Evolutionary conservation across 2,888 invertebrate species (phyloP), one percentile per base, ranked within the genome.

Genomic region (Dolichomitus sp.): DNA sequence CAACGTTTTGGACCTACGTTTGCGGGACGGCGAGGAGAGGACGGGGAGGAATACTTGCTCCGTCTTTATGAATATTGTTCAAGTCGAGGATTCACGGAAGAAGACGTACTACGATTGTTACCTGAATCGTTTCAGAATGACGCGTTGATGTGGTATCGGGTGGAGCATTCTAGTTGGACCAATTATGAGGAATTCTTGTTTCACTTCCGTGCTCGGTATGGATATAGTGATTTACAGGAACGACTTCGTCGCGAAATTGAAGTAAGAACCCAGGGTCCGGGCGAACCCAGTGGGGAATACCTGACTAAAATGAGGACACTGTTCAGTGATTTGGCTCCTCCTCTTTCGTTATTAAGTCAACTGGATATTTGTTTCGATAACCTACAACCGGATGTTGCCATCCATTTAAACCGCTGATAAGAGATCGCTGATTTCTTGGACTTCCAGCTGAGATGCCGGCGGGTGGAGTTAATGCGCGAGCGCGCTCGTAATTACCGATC

Each of bases 1-100:
- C 37, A 42, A 1, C 52, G 74, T 0, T 65, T 52, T 17, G 78
- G 78, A 0, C 63, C 63, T 0, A 70, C 65, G 12, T 70, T 70
- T n/a, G 19, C 40, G 0, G 77, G 77, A 0, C 50, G 37, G 12
- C 73, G 66, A 0, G 54, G 40, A 1, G 66, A 68, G 6, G 59
- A 73, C 14, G 79, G 33, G 0, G 68, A 66, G 30, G 73, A 73
- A 5, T 80, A 42, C 7, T 73, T 73, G 17, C 40, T 37, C 1
- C 66, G 68, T 0, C 30, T 80, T 0, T 57, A 80, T 33, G 79
- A 80, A 0, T 73, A 80, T 11, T 19, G 45, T 0, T 12, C 54
- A 6, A 57, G 72, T 1, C 54, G 57, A 0, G 57, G 37, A 0
- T 65, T 37, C 9, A 45, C 42, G 0, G 70, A 70, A 37, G 63